phyloP scores from a whole-genome alignment of 2,797 vertebrate species.

The Aselliscus stoliczkanus region DNA sequence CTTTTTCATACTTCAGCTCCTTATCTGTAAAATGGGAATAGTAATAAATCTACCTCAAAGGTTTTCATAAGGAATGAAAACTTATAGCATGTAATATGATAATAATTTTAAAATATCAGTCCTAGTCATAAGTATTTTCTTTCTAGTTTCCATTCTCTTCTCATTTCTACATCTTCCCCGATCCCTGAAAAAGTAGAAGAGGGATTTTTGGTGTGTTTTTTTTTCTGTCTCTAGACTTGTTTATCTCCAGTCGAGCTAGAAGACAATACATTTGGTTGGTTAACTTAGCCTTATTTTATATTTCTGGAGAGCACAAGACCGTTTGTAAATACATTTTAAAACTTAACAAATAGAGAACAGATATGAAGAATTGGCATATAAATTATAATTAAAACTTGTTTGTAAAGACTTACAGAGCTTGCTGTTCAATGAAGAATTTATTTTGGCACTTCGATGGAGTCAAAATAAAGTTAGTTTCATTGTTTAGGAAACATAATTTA shows the following conservation, averaged over 20 bases:
- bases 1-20: background rate
- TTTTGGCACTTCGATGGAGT: background rate
- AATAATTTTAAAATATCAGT: background rate
- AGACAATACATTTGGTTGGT: background rate
- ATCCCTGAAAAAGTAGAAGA: background rate
- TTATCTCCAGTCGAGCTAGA: background rate
- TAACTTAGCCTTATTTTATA: slow-evolving; percentile 13
- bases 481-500: slow-evolving; percentile 19
- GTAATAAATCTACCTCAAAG: background rate
- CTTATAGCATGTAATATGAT: background rate
- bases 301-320: background rate
- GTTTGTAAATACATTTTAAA: background rate
- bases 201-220: background rate
- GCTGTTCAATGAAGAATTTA: background rate
- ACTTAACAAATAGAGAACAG: background rate
- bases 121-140: background rate
- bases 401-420: background rate
- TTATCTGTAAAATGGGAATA: background rate
- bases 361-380: background rate
- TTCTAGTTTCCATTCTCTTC: background rate
- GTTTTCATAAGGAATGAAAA: background rate
- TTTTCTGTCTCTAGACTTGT: background rate
- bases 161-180: background rate
- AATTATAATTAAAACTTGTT: background rate
- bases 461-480: background rate